phyloP scores from a whole-genome alignment of 1,140 invertebrate genomes.

The Cydia amplana region DNA sequence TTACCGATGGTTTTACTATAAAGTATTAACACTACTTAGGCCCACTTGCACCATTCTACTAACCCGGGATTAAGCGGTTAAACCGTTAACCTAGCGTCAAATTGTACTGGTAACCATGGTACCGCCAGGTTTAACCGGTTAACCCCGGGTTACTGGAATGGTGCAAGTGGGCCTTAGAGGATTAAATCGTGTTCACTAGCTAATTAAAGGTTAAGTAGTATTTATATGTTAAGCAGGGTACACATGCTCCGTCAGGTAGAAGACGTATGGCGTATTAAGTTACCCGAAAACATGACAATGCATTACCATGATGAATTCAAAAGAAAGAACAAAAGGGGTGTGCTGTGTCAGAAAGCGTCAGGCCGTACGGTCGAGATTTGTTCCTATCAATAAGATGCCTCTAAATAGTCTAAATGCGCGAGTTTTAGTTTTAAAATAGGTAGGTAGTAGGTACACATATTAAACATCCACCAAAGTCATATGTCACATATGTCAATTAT shows the following conservation, averaged over 20 bases:
- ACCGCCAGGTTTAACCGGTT: no score
- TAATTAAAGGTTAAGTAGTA: neutral
- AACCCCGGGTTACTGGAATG: no score
- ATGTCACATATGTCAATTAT: neutral
- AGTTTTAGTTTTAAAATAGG: neutral
- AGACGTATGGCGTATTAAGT: neutral
- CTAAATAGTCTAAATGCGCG: neutral
- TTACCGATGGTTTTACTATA: neutral
- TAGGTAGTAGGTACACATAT: no score
- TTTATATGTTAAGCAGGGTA: neutral
- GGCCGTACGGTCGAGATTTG: neutral
- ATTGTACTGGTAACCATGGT: no score
- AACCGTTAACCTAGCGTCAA: no score
- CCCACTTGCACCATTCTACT: no score
- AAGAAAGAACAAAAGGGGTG: neutral
- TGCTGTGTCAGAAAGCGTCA: neutral
- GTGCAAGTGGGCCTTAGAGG: no score
- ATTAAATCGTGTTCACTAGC: neutral
- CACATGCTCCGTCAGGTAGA: neutral
- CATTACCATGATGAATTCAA: neutral
- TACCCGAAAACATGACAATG: conserved; percentile 5
- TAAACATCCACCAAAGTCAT: neutral
- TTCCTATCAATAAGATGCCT: neutral
- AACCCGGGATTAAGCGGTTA: no score
- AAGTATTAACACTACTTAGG: neutral